Base-by-base conservation (phyloP, 2,113 vertebrate genomes). In the Urocolius indicus region DNA sequence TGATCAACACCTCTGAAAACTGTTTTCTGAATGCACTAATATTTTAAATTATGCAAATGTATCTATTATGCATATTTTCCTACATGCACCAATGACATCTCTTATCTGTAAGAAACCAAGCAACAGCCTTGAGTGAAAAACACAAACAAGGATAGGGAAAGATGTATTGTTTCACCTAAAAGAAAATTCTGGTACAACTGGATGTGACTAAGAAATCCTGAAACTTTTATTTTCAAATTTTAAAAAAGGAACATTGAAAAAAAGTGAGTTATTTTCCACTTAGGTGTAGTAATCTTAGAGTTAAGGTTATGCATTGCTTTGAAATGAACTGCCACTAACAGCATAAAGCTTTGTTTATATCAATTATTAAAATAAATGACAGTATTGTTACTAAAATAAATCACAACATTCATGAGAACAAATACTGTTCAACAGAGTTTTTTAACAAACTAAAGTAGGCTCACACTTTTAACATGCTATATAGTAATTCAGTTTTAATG, bases 81-180 rank as follows among this genome's bases (percentile, higher is more conserved):
- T 57, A 10, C 23, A 36, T 36, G 19, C 5, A 49, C 11, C 45
- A 85, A 4, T 29, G 15, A 38, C 4, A 61, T 27, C 10, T 82
- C 21, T 78, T 55, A 41, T 22, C 32, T 51, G 13, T 19, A 74
- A 79, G 61, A 85, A 59, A 86, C 17, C 14, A 77, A 85, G 36
- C 27, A 84, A 65, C 5, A 55, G 34, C 16, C 34, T 22, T 68
- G 65, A 73, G 30, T 49, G 9, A 49, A 38, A 85, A 67, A 16
- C 7, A 81, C 46, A 61, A 51, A 34, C 4, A 41, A 65, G 14
- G 5, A 6, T 2, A 1, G 7, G 3, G 6, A 2, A 2, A 26
- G 1, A 51, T 18, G 1, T 22, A 45, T 6, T 19, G 8, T 26
- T 91, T 67, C 13, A 36, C 26, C 12, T 41, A 8, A 45, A 68